Percentiles rank a stretch among this genome's conserved stretches.
phyloP scores from a whole-genome alignment of 2,113 vertebrate genomes.

The Cephalopterus ornatus region DNA sequence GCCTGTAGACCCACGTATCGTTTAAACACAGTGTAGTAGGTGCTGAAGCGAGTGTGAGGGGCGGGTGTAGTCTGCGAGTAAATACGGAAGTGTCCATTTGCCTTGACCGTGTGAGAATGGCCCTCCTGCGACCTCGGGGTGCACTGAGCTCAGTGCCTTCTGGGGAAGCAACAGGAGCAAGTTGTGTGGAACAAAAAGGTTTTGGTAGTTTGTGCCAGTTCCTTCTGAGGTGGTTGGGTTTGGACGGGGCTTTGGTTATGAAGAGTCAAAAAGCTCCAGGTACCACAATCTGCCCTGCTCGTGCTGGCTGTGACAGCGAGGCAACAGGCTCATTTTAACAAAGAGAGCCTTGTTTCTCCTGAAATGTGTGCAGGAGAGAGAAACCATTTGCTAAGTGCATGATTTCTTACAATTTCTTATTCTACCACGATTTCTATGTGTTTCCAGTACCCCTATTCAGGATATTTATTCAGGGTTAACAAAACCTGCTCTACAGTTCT shows the following conservation, averaged over 20 bases:
- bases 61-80: not conserved
- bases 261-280: not conserved
- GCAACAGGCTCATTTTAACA: not conserved
- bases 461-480: not conserved
- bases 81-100: not conserved
- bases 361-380: not conserved
- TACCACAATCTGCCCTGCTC: rapidly evolving
- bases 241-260: not conserved
- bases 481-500: not conserved
- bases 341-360: not conserved
- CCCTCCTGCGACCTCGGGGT: rapidly evolving
- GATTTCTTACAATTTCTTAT: not conserved
- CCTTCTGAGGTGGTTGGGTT: not conserved
- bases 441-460: not conserved
- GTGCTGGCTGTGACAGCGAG: rapidly evolving
- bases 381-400: rapidly evolving
- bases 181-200: not conserved
- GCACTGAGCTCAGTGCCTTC: not conserved
- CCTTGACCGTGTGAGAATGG: not conserved
- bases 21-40: not conserved
- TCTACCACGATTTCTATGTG: not conserved
- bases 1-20: not conserved
- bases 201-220: not conserved
- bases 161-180: not conserved
- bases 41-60: not conserved